Percentiles rank a stretch among this genome's conserved stretches.
These are phyloP conservation scores for Holotrichia oblita DNA, from an alignment of 1,140 invertebrate genomes.

Conservation along the genomic window DNA sequence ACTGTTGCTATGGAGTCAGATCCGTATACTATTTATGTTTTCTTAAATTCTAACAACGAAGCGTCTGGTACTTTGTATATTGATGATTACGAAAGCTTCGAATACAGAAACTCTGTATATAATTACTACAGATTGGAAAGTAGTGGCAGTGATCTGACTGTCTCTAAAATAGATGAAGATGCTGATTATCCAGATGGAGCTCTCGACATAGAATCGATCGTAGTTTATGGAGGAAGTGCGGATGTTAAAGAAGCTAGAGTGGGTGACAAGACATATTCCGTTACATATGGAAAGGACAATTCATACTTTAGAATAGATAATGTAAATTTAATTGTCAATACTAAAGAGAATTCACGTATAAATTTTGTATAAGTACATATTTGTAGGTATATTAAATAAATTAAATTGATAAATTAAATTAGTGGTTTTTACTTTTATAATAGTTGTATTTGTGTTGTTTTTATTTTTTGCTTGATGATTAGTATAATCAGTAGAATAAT, in stretches of 20 bases:
- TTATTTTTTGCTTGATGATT: too few species aligned
- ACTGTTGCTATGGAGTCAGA: not conserved
- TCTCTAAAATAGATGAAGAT: not conserved
- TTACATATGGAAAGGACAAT: not conserved
- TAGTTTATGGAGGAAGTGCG: not conserved
- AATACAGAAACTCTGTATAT: slow-evolving; percentile 7
- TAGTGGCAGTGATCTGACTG: not conserved
- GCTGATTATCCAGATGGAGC: not conserved
- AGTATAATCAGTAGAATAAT: too few species aligned
- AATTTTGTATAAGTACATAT: not conserved
- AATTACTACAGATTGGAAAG: slow-evolving; percentile 5
- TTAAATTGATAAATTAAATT: not conserved
- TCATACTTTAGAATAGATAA: not conserved
- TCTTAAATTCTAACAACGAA: slow-evolving; percentile 6
- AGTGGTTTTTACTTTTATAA: too few species aligned
- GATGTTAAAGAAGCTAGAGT: not conserved
- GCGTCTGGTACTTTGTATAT: slow-evolving; percentile 30
- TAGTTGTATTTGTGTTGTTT: too few species aligned
- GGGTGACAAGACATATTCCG: not conserved
- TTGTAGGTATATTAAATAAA: not conserved
- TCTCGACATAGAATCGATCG: not conserved
- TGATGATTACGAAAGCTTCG: slow-evolving; percentile 36
- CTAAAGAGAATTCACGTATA: not conserved
- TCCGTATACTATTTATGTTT: slow-evolving; percentile 27
- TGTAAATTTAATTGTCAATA: not conserved